Evolutionary conservation across 2,888 invertebrate species (phyloP).

Genomic region (Teinopalpus imperialis): DNA sequence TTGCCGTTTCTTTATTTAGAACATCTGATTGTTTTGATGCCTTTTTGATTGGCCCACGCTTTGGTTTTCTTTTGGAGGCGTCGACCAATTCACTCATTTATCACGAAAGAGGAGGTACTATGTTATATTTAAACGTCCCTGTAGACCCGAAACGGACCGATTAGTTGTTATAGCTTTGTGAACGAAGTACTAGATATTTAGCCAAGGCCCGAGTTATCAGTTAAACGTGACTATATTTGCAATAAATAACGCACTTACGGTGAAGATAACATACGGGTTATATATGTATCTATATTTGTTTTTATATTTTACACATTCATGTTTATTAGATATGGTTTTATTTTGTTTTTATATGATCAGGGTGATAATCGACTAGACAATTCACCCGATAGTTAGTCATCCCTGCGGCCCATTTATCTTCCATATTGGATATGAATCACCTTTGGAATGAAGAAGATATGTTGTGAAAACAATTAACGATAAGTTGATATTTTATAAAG

Average conservation of each 20-base stretch:
- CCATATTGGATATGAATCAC: too few species aligned
- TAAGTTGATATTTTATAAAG: too few species aligned
- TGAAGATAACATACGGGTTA: slow-evolving; percentile 12
- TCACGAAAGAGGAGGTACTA: not conserved
- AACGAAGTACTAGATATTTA: slow-evolving; percentile 1
- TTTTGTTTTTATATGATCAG: too few species aligned
- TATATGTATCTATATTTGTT: not conserved
- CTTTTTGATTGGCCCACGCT: slow-evolving; percentile 59
- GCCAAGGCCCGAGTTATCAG: slow-evolving; percentile 11
- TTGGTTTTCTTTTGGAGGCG: slow-evolving; percentile 35
- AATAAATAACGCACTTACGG: slow-evolving; percentile 13
- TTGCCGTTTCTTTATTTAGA: slow-evolving; percentile 42
- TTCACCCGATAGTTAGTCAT: too few species aligned
- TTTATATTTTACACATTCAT: too few species aligned
- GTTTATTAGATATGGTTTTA: too few species aligned
- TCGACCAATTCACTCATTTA: slow-evolving; percentile 7
- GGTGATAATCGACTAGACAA: too few species aligned
- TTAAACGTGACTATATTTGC: slow-evolving; percentile 13
- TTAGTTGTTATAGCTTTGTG: slow-evolving; percentile 10
- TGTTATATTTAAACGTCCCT: slow-evolving; percentile 7
- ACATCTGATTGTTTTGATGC: slow-evolving; percentile 49
- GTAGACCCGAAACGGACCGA: not conserved
- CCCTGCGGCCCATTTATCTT: too few species aligned
- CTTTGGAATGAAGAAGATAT: too few species aligned
- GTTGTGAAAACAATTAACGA: too few species aligned